Conservation (phyloP, 1,140 invertebrate species). For the Ips typographus region DNA sequence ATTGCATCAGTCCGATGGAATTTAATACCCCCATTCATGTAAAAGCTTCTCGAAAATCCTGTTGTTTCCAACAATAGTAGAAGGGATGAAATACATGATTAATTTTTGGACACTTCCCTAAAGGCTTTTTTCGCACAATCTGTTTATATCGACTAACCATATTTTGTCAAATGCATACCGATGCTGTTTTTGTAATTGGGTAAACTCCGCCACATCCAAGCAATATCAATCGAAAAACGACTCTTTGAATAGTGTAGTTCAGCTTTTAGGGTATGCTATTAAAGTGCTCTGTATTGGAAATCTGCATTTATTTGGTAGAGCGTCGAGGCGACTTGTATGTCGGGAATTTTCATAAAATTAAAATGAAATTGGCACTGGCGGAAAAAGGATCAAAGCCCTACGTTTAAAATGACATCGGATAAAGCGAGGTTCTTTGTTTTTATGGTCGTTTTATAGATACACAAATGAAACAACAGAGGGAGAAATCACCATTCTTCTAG, state of each 20-base stretch:
- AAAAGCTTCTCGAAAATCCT: constrained; percentile 12
- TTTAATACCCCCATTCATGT: constrained; percentile 48
- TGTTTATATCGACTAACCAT: neutral
- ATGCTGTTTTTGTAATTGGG: neutral
- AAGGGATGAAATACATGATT: too few relatives aligned
- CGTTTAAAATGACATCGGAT: neutral
- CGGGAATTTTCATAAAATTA: constrained; percentile 3
- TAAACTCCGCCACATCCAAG: neutral
- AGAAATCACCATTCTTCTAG: too few relatives aligned
- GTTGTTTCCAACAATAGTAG: constrained; percentile 11
- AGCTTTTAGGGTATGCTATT: neutral
- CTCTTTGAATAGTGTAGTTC: constrained; percentile 5
- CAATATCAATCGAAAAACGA: constrained; percentile 6
- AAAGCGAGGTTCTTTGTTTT: neutral
- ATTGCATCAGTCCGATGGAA: constrained; percentile 51
- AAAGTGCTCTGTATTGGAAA: neutral
- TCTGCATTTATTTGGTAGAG: constrained; percentile 3
- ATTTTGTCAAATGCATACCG: constrained; percentile 2
- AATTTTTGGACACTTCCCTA: too few relatives aligned
- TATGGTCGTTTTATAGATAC: too few relatives aligned
- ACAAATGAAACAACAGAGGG: too few relatives aligned
- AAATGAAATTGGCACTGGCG: neutral
- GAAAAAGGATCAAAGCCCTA: neutral
- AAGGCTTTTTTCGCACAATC: neutral
- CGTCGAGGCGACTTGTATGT: neutral